phyloP scores from a whole-genome alignment of 2,797 vertebrate species.

The Erethizon dorsatum region DNA sequence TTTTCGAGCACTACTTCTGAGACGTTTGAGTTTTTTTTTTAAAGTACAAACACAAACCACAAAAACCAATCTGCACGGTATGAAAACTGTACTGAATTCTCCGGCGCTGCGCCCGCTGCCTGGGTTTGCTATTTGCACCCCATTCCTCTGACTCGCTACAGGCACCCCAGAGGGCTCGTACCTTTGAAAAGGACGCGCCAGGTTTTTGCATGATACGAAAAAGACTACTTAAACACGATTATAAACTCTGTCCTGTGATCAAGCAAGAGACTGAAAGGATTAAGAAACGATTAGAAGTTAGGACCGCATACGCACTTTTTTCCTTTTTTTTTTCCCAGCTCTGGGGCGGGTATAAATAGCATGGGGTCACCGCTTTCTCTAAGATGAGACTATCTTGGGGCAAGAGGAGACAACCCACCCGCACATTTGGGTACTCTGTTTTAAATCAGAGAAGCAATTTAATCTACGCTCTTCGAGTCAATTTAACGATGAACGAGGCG shows the following conservation, averaged over 20 bases:
- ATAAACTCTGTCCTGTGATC: constrained; percentile 6
- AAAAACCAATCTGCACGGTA: not conserved
- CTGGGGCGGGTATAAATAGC: not conserved
- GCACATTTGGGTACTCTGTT: constrained; percentile 50
- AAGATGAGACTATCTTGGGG: not conserved
- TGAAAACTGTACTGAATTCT: not conserved
- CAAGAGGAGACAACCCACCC: not conserved
- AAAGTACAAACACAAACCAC: constrained; percentile 17
- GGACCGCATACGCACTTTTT: not conserved
- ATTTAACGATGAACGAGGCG: not conserved
- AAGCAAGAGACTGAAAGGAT: constrained; percentile 52
- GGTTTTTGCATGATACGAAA: not conserved
- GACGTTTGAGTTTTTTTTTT: not conserved
- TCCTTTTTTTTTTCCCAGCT: not conserved
- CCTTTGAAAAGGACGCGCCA: not conserved
- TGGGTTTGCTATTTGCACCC: not conserved
- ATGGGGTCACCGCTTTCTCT: not conserved
- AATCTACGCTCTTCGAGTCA: constrained; percentile 57
- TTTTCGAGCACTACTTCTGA: not conserved
- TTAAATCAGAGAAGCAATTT: constrained; percentile 75
- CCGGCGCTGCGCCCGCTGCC: accelerated
- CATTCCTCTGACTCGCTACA: not conserved
- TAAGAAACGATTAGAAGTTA: constrained; percentile 55
- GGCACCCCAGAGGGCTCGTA: not conserved
- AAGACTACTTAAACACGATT: not conserved